Percentiles rank a stretch among this genome's conserved stretches.
Evolutionary conservation across 2,797 vertebrate species (phyloP).

Genomic region (Gephyroberyx darwinii): DNA sequence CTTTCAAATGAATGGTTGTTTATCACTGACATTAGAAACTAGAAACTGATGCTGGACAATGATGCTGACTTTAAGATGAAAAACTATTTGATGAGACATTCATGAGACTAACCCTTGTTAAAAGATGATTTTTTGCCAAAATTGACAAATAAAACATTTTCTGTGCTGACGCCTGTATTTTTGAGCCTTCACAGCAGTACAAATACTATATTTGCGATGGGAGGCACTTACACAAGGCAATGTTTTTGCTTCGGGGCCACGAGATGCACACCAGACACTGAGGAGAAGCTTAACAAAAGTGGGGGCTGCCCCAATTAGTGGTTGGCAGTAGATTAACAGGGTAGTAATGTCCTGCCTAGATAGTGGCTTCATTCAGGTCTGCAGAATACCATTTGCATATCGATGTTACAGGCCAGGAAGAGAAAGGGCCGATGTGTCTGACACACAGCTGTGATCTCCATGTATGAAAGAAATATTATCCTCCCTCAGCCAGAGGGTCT

Average conservation of each 20-base stretch:
- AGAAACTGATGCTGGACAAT: background rate
- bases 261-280: slow-evolving; percentile 55
- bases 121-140: background rate
- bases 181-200: slow-evolving; percentile 12
- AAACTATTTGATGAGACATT: slow-evolving; percentile 2
- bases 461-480: slow-evolving; percentile 83
- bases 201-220: slow-evolving; percentile 42
- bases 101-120: background rate
- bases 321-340: slow-evolving; percentile 74
- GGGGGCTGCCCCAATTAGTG: slow-evolving; percentile 70
- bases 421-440: slow-evolving; percentile 75
- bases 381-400: slow-evolving; percentile 75
- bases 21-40: slow-evolving; percentile 2
- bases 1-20: slow-evolving; percentile 26
- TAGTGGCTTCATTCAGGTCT: slow-evolving; percentile 74
- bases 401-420: slow-evolving; percentile 46
- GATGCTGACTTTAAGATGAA: background rate
- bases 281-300: slow-evolving; percentile 55
- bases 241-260: slow-evolving; percentile 62
- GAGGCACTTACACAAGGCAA: slow-evolving; percentile 24
- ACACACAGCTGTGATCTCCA: slow-evolving; percentile 79
- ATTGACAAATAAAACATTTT: slow-evolving; percentile 45
- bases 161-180: background rate
- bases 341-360: slow-evolving; percentile 60
- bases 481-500: slow-evolving; percentile 55